A percentile compares a stretch with the other conserved stretches of the same genome.
These are phyloP conservation scores for Cheirogaleus major DNA, from an alignment of 2,797 vertebrate species.

Conservation along the genomic window DNA sequence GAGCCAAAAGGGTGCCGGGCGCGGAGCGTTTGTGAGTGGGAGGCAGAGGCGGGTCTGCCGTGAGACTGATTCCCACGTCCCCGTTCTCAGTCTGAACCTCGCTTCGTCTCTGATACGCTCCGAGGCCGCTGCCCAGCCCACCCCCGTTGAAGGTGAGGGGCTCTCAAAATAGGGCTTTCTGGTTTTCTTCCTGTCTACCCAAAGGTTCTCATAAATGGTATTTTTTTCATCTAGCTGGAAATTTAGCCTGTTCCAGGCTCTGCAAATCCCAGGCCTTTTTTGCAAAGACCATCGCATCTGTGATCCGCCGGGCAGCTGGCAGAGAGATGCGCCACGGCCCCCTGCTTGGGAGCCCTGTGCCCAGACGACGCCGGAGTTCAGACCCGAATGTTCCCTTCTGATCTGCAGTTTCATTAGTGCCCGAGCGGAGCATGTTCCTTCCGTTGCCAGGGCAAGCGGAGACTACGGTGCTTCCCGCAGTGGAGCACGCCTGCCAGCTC, in stretches of 20 bases:
- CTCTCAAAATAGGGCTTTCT: not conserved
- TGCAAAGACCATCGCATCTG: not conserved
- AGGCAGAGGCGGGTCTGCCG: conserved; percentile 62
- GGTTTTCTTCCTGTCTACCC: not conserved
- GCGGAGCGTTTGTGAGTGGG: conserved; percentile 53
- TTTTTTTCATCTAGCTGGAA: conserved; percentile 44
- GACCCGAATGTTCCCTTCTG: fast-evolving
- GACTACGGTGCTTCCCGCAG: fast-evolving
- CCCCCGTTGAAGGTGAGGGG: not conserved
- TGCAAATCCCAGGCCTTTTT: conserved; percentile 50
- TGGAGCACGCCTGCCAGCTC: fast-evolving
- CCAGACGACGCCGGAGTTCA: not conserved
- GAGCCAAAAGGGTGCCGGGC: conserved; percentile 66
- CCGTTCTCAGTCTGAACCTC: conserved; percentile 48
- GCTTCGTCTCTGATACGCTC: conserved; percentile 51
- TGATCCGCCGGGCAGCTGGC: not conserved
- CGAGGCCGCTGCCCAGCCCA: not conserved
- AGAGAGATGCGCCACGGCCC: not conserved
- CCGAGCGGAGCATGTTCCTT: not conserved
- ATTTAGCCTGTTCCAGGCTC: conserved; percentile 30
- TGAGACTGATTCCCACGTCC: conserved; percentile 59
- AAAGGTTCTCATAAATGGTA: conserved; percentile 25
- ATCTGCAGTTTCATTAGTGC: fast-evolving
- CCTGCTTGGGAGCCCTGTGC: not conserved
- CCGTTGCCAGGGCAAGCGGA: not conserved